Conservation (phyloP, 64 coral and sea anemone species). For the Anthopleura sola region DNA sequence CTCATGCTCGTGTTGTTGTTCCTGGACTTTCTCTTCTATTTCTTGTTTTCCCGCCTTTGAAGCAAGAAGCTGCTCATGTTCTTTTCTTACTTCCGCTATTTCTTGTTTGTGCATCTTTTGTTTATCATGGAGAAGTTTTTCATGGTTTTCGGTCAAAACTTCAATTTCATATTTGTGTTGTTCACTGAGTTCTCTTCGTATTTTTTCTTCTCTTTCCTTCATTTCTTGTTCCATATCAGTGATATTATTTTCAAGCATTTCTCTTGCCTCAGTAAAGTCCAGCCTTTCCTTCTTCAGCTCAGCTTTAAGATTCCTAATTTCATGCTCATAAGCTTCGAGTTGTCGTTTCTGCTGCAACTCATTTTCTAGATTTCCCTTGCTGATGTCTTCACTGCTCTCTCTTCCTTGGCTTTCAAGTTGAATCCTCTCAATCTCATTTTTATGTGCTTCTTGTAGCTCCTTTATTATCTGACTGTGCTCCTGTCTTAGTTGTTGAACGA, state of each 20-base stretch:
- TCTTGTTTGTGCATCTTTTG: conserved; percentile 38
- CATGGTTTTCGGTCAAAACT: conserved; percentile 27
- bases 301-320: conserved; percentile 64
- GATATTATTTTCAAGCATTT: conserved; percentile 35
- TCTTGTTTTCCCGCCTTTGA: background rate
- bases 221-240: conserved; percentile 39
- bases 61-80: conserved; percentile 16
- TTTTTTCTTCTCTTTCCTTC: conserved; percentile 57
- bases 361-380: conserved; percentile 12
- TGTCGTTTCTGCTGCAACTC: background rate
- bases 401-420: background rate
- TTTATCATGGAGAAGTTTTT: conserved; percentile 33
- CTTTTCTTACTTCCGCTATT: conserved; percentile 28
- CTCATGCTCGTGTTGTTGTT: conserved; percentile 20
- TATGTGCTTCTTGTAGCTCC: conserved; percentile 10
- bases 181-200: conserved; percentile 33
- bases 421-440: conserved; percentile 37
- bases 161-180: conserved; percentile 32
- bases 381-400: background rate
- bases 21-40: background rate
- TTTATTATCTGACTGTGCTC: conserved; percentile 3
- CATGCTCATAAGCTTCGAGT: conserved; percentile 44
- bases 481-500: background rate
- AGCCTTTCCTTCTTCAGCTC: conserved; percentile 42
- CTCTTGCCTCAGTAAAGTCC: conserved; percentile 41